These are phyloP conservation scores for Ornithorhynchus anatinus DNA, from an alignment of 2,113 vertebrate genomes.

Conservation along the genomic window DNA sequence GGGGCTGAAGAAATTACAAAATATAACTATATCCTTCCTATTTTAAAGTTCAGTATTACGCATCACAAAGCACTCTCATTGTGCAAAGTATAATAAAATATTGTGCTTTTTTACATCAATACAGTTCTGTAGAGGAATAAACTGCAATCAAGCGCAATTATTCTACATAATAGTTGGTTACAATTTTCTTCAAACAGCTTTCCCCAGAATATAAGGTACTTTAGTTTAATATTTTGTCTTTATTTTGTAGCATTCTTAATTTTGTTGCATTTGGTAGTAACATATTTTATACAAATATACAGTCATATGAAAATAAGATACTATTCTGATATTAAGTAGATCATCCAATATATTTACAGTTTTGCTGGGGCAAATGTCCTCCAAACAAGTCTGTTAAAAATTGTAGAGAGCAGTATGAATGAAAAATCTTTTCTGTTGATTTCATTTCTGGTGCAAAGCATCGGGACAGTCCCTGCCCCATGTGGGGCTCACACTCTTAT, in stretches of 20 bases:
- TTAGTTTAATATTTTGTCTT: constrained; percentile 51
- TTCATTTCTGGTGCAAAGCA: too few species aligned
- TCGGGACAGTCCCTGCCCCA: too few species aligned
- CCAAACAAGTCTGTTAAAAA: constrained; percentile 1
- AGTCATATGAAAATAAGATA: constrained; percentile 51
- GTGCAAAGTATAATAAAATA: constrained; percentile 64
- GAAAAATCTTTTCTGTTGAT: constrained; percentile 7
- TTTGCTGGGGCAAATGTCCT: constrained; percentile 20
- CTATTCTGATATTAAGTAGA: constrained; percentile 47
- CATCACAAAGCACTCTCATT: constrained; percentile 63
- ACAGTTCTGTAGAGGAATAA: too few species aligned
- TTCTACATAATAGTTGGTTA: constrained; percentile 54
- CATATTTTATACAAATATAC: too few species aligned
- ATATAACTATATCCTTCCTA: constrained; percentile 43
- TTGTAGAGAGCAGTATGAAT: too few species aligned
- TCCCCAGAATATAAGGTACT: constrained; percentile 29
- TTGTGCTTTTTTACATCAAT: constrained; percentile 39
- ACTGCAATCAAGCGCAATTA: constrained; percentile 46
- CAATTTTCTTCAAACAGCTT: constrained; percentile 6
- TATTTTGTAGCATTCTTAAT: constrained; percentile 11
- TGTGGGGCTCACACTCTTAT: too few species aligned
- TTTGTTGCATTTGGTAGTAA: constrained; percentile 16
- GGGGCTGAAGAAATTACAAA: constrained; percentile 56
- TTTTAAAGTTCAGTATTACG: constrained; percentile 61
- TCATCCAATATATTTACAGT: constrained; percentile 36